Evolutionary conservation across 2,797 vertebrate genomes (phyloP).

Genomic region (Microctenopoma lineatum): DNA sequence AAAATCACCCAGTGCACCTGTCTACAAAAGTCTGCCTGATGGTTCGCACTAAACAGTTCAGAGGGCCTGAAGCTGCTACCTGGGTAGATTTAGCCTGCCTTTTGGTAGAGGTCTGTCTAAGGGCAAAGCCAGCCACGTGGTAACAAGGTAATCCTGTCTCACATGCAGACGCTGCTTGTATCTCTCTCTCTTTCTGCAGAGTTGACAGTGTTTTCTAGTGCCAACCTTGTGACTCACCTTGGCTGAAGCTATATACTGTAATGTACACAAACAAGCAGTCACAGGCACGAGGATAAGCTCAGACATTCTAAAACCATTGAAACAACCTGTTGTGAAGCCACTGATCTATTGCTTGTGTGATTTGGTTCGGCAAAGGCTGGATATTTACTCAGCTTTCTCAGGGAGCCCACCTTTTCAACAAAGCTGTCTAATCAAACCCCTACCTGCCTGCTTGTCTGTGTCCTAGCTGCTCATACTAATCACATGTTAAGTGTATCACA

Average conservation of each 20-base stretch:
- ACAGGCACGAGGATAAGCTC: not conserved
- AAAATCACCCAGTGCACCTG: not conserved
- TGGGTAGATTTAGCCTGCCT: conserved; percentile 64
- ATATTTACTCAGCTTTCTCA: conserved; percentile 54
- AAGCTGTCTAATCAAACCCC: conserved; percentile 66
- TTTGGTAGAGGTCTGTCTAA: conserved; percentile 72
- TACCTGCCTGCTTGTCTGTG: conserved; percentile 54
- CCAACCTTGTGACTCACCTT: conserved; percentile 70
- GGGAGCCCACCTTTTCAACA: conserved; percentile 38
- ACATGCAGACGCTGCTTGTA: conserved; percentile 71
- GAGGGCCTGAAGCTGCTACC: conserved; percentile 47
- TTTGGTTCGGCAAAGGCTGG: conserved; percentile 10
- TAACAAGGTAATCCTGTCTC: conserved; percentile 78
- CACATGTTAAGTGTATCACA: conserved; percentile 76
- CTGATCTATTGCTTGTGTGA: conserved; percentile 13
- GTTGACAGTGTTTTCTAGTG: conserved; percentile 43
- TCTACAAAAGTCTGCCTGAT: conserved; percentile 4
- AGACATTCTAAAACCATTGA: not conserved
- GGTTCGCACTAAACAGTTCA: conserved; percentile 46
- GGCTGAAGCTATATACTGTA: conserved; percentile 25
- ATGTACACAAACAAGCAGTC: conserved; percentile 25
- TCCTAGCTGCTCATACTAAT: conserved; percentile 76
- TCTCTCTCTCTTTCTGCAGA: conserved; percentile 46
- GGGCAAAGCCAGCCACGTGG: conserved; percentile 78
- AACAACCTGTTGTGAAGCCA: not conserved